Conservation (phyloP, 2,113 vertebrate genomes). For the Nematolebias whitei region DNA sequence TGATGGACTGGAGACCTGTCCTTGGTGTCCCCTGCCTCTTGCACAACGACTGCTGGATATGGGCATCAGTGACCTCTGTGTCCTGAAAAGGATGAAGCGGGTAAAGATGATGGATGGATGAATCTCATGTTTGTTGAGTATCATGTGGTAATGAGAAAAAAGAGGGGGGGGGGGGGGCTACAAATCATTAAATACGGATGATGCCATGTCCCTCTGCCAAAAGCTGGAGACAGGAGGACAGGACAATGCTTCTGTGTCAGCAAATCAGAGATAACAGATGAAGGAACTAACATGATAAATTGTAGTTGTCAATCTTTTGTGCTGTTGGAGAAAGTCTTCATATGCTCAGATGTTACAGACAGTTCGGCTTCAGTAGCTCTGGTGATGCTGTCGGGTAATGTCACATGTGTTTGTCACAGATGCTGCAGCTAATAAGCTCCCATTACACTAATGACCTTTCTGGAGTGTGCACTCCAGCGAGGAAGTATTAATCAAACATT, state of each 20-base stretch:
- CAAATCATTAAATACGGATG: slow-evolving; percentile 36
- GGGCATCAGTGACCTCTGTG: no score
- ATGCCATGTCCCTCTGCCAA: neutral
- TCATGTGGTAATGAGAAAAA: slow-evolving; percentile 21
- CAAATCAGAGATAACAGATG: slow-evolving; percentile 12
- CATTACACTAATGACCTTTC: slow-evolving; percentile 12
- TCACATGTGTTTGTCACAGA: slow-evolving; percentile 19
- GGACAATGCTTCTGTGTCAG: slow-evolving; percentile 1
- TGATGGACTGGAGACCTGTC: no score
- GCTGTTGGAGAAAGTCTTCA: neutral
- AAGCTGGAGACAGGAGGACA: slow-evolving; percentile 8
- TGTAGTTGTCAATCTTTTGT: neutral
- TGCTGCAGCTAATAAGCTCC: slow-evolving; percentile 43
- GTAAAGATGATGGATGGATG: no score
- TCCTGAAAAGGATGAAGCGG: no score
- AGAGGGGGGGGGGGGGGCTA: no score
- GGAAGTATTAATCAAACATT: slow-evolving; percentile 32
- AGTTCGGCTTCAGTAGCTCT: slow-evolving; percentile 2
- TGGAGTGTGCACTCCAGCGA: neutral
- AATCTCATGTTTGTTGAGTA: slow-evolving; percentile 23
- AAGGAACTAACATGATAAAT: neutral
- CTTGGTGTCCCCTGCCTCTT: no score
- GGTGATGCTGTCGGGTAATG: slow-evolving; percentile 15
- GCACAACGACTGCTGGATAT: no score
- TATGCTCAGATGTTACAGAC: slow-evolving; percentile 11